Percentiles rank a stretch among this genome's conserved stretches.
phyloP scores from a whole-genome alignment of 2,888 invertebrate species.

The Caenorhabditis imperialis region DNA sequence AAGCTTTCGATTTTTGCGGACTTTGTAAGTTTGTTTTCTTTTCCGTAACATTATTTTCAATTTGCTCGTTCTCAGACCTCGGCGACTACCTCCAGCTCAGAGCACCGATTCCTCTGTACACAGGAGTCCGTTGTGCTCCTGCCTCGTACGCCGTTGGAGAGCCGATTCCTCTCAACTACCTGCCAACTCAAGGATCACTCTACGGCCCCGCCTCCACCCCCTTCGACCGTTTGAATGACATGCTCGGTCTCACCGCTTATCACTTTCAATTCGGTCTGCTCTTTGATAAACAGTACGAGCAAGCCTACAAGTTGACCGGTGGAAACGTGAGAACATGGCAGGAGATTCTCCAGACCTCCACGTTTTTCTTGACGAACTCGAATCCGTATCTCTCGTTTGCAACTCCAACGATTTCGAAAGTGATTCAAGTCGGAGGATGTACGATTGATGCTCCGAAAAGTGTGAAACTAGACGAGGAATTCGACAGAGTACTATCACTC shows the following conservation, averaged over 20 bases:
- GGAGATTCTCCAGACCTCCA: conserved; percentile 24
- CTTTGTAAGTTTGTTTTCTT: conserved; percentile 27
- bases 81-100: conserved; percentile 32
- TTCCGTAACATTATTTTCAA: no score
- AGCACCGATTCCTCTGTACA: conserved; percentile 34
- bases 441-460: conserved; percentile 32
- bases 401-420: conserved; percentile 26
- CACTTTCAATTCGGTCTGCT: conserved; percentile 29
- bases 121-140: conserved; percentile 32
- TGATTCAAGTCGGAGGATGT: conserved; percentile 37
- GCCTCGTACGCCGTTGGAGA: conserved; percentile 35
- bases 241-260: conserved; percentile 29
- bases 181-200: conserved; percentile 30
- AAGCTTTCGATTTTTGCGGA: conserved; percentile 53
- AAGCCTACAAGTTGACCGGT: conserved; percentile 15
- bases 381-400: conserved; percentile 35
- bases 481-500: conserved; percentile 6
- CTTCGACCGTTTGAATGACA: conserved; percentile 19
- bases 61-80: conserved; percentile 24
- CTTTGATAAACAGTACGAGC: conserved; percentile 49
- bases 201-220: conserved; percentile 16
- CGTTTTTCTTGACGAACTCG: conserved; percentile 38
- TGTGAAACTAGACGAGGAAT: conserved; percentile 20
- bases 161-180: conserved; percentile 38
- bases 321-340: conserved; percentile 34